A percentile compares a stretch with the other conserved stretches of the same genome.
Conservation (phyloP, 2,888 invertebrate species). For the Brachypterus glaber region DNA sequence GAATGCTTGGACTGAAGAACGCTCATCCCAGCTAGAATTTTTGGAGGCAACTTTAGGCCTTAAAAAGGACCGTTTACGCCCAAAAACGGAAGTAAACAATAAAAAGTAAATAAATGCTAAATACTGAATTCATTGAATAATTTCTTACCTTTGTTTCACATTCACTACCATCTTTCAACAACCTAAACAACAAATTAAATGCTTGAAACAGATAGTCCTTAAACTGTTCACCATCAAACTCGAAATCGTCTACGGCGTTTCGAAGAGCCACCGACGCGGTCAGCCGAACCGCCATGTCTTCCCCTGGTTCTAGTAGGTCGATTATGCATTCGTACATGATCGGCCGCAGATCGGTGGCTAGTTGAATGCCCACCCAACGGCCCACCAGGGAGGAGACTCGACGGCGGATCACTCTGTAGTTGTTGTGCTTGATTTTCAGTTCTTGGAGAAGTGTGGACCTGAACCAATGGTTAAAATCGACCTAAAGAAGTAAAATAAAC, state of each 20-base stretch:
- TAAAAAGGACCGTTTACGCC: too few relatives aligned
- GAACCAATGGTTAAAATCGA: slow-evolving; percentile 92
- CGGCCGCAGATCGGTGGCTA: slow-evolving; percentile 69
- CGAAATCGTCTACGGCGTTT: slow-evolving; percentile 82
- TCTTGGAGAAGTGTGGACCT: slow-evolving; percentile 71
- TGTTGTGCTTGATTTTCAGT: slow-evolving; percentile 68
- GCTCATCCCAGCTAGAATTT: too few relatives aligned
- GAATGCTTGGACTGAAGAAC: too few relatives aligned
- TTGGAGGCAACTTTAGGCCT: too few relatives aligned
- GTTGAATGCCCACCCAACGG: slow-evolving; percentile 72
- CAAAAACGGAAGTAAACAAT: too few relatives aligned
- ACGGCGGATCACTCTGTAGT: slow-evolving; percentile 74
- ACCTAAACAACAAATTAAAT: slow-evolving; percentile 69
- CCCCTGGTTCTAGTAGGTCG: slow-evolving; percentile 60
- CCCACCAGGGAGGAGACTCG: slow-evolving; percentile 79
- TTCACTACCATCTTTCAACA: slow-evolving; percentile 79
- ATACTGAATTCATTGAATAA: slow-evolving; percentile 1
- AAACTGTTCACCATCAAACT: slow-evolving; percentile 81
- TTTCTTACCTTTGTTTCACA: slow-evolving; percentile 76
- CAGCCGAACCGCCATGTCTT: slow-evolving; percentile 82
- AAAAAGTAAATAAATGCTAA: too few relatives aligned
- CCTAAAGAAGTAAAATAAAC: slow-evolving; percentile 40
- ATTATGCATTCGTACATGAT: slow-evolving; percentile 70
- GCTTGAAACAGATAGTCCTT: slow-evolving; percentile 70
- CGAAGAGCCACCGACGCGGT: slow-evolving; percentile 79